Evolutionary conservation across 1,140 invertebrate species (phyloP).

Genomic region (Battus philenor): DNA sequence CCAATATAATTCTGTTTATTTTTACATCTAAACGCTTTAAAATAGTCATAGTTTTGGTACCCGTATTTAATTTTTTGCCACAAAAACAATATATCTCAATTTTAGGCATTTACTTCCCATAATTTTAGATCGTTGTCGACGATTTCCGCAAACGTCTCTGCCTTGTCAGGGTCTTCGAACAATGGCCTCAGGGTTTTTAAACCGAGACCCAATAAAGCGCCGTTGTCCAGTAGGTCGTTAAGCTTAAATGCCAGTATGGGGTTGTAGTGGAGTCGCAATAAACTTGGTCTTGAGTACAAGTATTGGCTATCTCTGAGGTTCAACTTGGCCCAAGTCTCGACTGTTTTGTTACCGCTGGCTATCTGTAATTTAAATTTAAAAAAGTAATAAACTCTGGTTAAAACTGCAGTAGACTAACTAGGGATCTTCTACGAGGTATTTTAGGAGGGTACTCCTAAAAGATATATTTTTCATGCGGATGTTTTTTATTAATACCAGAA

Average conservation of each 20-base stretch:
- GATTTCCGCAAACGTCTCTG: conserved; percentile 87
- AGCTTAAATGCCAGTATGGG: conserved; percentile 81
- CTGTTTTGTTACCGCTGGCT: conserved; percentile 87
- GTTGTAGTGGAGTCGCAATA: conserved; percentile 87
- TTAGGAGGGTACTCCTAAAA: too few relatives aligned
- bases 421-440: not conserved
- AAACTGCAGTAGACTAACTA: not conserved
- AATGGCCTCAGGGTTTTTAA: conserved; percentile 83
- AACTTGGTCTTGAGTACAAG: conserved; percentile 85
- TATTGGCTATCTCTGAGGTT: conserved; percentile 86
- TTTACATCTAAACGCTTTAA: too few relatives aligned
- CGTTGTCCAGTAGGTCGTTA: conserved; percentile 83
- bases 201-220: conserved; percentile 85
- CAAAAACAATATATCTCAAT: too few relatives aligned
- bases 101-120: conserved; percentile 88
- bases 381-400: conserved; percentile 3
- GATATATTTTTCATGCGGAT: too few relatives aligned
- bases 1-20: too few relatives aligned
- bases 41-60: too few relatives aligned
- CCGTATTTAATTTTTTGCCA: too few relatives aligned
- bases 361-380: conserved; percentile 49
- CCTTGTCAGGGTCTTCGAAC: conserved; percentile 82
- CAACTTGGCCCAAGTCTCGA: conserved; percentile 83
- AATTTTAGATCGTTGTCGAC: conserved; percentile 90
- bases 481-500: too few relatives aligned